Conservation (phyloP, 2,888 invertebrate genomes). For the Volucella zonaria region DNA sequence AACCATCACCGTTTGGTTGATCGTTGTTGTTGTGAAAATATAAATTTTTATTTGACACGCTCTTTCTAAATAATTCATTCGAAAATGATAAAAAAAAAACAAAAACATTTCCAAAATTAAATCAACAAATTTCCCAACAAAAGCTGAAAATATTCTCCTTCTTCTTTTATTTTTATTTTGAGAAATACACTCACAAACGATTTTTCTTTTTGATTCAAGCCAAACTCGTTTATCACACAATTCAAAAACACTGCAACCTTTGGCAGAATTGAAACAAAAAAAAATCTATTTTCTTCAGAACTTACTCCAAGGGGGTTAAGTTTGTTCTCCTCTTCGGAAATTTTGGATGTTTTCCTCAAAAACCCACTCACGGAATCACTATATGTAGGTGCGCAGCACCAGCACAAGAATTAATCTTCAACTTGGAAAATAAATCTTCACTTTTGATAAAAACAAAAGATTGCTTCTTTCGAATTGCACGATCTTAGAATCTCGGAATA, state of each 20-base stretch:
- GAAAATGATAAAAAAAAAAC: not conserved
- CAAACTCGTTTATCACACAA: too few relatives aligned
- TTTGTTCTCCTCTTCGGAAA: constrained; percentile 78
- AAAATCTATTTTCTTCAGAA: constrained; percentile 46
- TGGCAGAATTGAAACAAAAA: not conserved
- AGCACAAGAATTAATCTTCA: not conserved
- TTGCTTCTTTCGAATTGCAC: not conserved
- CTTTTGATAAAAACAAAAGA: constrained; percentile 15
- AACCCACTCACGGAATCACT: constrained; percentile 29
- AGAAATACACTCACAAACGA: not conserved
- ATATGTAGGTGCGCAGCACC: constrained; percentile 24
- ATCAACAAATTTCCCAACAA: constrained; percentile 52
- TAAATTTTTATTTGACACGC: constrained; percentile 41
- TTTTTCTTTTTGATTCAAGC: too few relatives aligned
- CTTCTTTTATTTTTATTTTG: not conserved
- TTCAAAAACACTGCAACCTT: too few relatives aligned
- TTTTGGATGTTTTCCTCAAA: constrained; percentile 74
- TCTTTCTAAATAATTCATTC: constrained; percentile 27
- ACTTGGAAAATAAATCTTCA: not conserved
- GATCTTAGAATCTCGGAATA: too few relatives aligned
- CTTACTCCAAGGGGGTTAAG: constrained; percentile 78
- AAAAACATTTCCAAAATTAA: constrained; percentile 14
- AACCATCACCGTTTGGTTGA: constrained; percentile 22
- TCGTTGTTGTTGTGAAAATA: constrained; percentile 17
- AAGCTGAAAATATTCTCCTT: not conserved